Conservation (phyloP, 2,797 vertebrate genomes). For the Hephaestus fuliginosus region DNA sequence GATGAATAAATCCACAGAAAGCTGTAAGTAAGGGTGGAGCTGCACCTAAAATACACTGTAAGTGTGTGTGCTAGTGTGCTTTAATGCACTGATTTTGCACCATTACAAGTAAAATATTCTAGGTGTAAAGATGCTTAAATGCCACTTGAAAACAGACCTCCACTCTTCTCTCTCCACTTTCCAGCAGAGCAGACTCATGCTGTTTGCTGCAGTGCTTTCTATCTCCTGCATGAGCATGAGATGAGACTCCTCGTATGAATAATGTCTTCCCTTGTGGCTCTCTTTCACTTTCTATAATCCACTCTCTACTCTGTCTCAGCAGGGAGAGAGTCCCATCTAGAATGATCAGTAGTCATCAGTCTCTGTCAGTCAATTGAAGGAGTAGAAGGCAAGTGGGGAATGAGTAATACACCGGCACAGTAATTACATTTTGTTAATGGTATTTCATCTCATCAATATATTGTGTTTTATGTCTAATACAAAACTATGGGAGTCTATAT, state of each 20-base stretch:
- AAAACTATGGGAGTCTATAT: not conserved
- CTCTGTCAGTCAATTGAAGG: constrained; percentile 30
- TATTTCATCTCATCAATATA: constrained; percentile 1
- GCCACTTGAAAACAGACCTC: constrained; percentile 24
- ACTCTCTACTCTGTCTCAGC: constrained; percentile 45
- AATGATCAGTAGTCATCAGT: constrained; percentile 46
- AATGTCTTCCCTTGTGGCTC: constrained; percentile 60
- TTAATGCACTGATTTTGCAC: constrained; percentile 32
- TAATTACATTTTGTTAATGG: not conserved
- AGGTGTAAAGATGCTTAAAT: constrained; percentile 55
- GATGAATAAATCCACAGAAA: constrained; percentile 43
- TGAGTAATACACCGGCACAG: not conserved
- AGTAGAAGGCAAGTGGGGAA: constrained; percentile 26
- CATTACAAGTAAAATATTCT: constrained; percentile 43
- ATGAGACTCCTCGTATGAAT: constrained; percentile 65
- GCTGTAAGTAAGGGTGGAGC: constrained; percentile 12
- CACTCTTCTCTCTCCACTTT: constrained; percentile 35
- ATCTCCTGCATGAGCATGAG: constrained; percentile 63
- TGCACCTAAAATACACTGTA: constrained; percentile 12
- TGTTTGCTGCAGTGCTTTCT: constrained; percentile 68
- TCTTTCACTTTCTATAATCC: constrained; percentile 56
- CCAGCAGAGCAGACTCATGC: constrained; percentile 60
- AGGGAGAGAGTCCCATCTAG: constrained; percentile 38
- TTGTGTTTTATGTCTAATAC: not conserved
- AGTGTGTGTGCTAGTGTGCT: constrained; percentile 3